A percentile compares a stretch with the other conserved stretches of the same genome.
Evolutionary conservation across 2,888 invertebrate species (phyloP).

Genomic region (Drosophila atroscutellata): DNA sequence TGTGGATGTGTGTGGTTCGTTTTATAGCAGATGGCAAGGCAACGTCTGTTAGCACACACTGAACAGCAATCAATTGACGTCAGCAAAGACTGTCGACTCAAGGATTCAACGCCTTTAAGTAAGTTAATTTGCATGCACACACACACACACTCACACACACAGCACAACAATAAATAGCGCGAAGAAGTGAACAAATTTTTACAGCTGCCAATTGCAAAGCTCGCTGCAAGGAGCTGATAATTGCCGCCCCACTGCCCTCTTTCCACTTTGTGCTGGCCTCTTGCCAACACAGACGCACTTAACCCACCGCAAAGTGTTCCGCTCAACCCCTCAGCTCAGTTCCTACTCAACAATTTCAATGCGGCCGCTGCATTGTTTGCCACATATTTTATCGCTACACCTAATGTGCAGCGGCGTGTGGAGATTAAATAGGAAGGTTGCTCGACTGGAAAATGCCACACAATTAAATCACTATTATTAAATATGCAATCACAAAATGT

Average conservation of each 20-base stretch:
- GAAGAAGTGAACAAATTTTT: slow-evolving; percentile 14
- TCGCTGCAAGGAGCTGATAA: slow-evolving; percentile 49
- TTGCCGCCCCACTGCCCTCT: slow-evolving; percentile 13
- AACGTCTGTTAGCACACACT: slow-evolving; percentile 11
- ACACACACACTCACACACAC: neutral
- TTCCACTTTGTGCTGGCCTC: slow-evolving; percentile 6
- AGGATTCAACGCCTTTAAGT: slow-evolving; percentile 60
- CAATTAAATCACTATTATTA: neutral
- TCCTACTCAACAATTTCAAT: slow-evolving; percentile 27
- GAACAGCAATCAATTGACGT: slow-evolving; percentile 68
- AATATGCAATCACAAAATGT: neutral
- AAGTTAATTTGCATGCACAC: slow-evolving; percentile 70
- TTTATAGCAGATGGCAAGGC: slow-evolving; percentile 15
- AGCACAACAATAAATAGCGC: neutral
- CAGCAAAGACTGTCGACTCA: slow-evolving; percentile 38
- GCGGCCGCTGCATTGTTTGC: slow-evolving; percentile 28
- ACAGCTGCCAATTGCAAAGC: slow-evolving; percentile 18
- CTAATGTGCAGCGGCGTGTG: slow-evolving; percentile 26
- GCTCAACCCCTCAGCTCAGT: neutral
- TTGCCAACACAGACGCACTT: slow-evolving; percentile 17
- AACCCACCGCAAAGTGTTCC: slow-evolving; percentile 30
- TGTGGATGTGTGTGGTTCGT: neutral
- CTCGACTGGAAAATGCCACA: slow-evolving; percentile 3
- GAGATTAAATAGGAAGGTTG: neutral
- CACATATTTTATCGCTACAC: slow-evolving; percentile 38